Base-by-base conservation (phyloP, 1,140 invertebrate genomes). In the Ceratina calcarata region DNA sequence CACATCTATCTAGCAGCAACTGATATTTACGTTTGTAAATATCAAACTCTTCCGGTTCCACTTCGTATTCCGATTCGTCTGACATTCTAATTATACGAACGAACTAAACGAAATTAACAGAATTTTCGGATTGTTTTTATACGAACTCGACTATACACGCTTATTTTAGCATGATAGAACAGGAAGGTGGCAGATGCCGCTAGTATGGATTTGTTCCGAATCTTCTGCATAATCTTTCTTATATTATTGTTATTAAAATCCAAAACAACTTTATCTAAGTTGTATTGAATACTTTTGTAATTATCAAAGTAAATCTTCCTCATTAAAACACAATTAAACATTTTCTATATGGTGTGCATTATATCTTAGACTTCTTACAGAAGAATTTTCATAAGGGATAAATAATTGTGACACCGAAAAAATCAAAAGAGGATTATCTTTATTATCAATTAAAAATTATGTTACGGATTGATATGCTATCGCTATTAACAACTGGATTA, bases 21-120 rank as follows among this genome's bases (percentile, higher is more conserved):
- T 93, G 91, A 78, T 93, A 93, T 66, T 93, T 93, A 81, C 85
- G 89, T 73, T 93, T 93, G 67, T 92, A 92, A 86, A 93, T 87
- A 78, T 93, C 90, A 74, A 91, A 88, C 64, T 91, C 92, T 78
- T 90, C 89, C 13, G 89, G 89, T 66, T 93, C 92, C 6, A 82
- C 86, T 22, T 93, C 88, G 66, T 89, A 90, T 57, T 89, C 88
- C 0, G 88, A 90, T 72, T 89, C 88, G 61, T 90, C 88, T 16
- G 88, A 88, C 83, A 89, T 89, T 82, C 75, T 81, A 83, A 80
- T 81, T 67, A 10, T 45, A 49, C 49, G 10, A 78, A 70, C 77
- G 82, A 73, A 83, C 68, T 81, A 83, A 81, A 83, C 45, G 73
- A 73, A 75, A 71, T 78, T 76, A 84, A 75, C 49, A 37, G 55